Conservation (phyloP, 1,140 invertebrate genomes). For the Trichoplusia ni region DNA sequence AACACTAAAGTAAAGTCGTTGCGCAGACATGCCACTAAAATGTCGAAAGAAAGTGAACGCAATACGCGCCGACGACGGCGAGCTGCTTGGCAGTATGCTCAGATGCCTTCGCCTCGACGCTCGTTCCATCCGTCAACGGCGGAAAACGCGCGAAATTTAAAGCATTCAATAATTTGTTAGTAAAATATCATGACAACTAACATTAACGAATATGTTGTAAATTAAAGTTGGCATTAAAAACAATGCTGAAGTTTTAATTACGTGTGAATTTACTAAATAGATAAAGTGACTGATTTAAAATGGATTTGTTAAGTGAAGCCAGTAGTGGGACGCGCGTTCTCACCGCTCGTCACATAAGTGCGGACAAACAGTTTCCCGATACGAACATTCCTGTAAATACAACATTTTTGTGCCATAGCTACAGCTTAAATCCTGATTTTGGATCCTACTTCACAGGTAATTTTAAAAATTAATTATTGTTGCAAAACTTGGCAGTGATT, state of each 20-base stretch:
- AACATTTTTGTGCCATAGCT: conserved; percentile 64
- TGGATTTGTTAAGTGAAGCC: conserved; percentile 63
- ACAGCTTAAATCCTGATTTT: conserved; percentile 65
- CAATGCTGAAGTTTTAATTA: neutral
- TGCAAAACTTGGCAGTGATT: neutral
- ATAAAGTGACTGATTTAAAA: conserved; percentile 34
- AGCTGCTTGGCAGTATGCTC: conserved; percentile 34
- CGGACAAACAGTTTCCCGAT: conserved; percentile 47
- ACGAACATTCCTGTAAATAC: conserved; percentile 63
- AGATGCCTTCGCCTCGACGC: conserved; percentile 33
- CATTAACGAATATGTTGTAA: conserved; percentile 10
- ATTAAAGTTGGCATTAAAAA: conserved; percentile 10
- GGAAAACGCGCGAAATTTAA: conserved; percentile 38
- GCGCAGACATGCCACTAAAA: conserved; percentile 62
- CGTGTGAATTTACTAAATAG: neutral
- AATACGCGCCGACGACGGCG: conserved; percentile 33
- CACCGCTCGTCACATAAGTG: conserved; percentile 62
- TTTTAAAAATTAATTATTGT: neutral
- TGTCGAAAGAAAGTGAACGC: conserved; percentile 79
- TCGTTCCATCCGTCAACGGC: conserved; percentile 15
- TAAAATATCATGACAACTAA: neutral
- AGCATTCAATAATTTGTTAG: conserved; percentile 33
- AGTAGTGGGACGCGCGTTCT: conserved; percentile 50
- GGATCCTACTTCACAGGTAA: conserved; percentile 65
- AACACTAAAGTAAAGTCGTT: conserved; percentile 54